These are phyloP conservation scores for Nesospiza acunhae DNA, from an alignment of 2,113 vertebrate species.

Conservation along the genomic window DNA sequence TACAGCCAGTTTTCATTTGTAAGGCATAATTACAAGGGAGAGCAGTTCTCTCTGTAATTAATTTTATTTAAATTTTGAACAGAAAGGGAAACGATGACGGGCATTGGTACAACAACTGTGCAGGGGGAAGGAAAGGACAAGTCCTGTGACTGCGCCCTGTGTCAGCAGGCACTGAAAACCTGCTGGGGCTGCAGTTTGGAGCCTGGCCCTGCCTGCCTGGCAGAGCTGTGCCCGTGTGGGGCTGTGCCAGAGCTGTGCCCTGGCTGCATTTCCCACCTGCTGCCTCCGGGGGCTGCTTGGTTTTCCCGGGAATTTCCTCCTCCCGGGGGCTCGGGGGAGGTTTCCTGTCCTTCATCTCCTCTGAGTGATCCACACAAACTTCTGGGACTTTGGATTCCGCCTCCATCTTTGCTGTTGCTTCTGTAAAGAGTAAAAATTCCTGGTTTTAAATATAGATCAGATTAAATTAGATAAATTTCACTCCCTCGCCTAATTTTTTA, in stretches of 20 bases:
- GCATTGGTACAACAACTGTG: neutral
- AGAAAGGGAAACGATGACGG: neutral
- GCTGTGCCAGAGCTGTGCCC: neutral
- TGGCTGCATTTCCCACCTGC: neutral
- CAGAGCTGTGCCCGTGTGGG: neutral
- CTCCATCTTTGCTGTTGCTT: neutral
- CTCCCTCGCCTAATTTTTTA: neutral
- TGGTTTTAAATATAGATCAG: neutral
- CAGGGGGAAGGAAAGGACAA: neutral
- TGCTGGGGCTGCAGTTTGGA: fast-evolving
- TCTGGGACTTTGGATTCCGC: neutral
- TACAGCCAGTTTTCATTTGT: neutral
- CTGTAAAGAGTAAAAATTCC: neutral
- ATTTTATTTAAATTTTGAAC: neutral
- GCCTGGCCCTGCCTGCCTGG: neutral
- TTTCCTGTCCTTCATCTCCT: neutral
- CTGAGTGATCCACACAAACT: neutral
- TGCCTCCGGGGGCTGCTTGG: fast-evolving
- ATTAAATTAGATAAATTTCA: neutral
- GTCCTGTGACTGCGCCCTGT: fast-evolving
- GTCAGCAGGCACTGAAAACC: neutral
- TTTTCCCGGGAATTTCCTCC: neutral
- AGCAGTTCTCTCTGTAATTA: neutral
- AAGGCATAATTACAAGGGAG: neutral
- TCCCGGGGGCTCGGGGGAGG: neutral